These are phyloP conservation scores for Manis crassicaudata DNA, from an alignment of 2,797 vertebrate species.

Conservation along the genomic window DNA sequence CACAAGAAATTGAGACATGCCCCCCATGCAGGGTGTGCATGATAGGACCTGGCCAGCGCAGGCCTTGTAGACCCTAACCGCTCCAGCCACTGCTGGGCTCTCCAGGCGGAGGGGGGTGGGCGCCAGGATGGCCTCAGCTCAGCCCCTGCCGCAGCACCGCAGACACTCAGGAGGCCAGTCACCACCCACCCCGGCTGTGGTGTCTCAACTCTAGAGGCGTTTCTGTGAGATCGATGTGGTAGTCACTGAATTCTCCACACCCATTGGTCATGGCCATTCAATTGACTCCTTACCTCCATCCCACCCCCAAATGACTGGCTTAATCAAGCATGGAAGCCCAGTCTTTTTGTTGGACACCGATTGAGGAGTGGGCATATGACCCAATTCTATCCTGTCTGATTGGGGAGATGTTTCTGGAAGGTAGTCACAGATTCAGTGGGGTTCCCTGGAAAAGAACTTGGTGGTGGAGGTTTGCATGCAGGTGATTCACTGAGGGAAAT, in stretches of 20 bases:
- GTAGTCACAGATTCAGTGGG: not conserved
- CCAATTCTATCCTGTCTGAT: accelerated
- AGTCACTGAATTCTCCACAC: not conserved
- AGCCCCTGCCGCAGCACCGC: not conserved
- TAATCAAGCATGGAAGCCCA: not conserved
- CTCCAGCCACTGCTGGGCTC: not conserved
- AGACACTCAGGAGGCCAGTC: not conserved
- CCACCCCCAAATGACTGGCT: too few species aligned
- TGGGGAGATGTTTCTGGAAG: not conserved
- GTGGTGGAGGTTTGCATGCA: not conserved
- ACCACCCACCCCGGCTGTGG: not conserved
- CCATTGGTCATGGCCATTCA: not conserved
- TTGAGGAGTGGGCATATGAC: not conserved
- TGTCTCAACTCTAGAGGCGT: not conserved
- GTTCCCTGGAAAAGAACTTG: not conserved
- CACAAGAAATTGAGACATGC: too few species aligned
- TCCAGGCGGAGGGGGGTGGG: not conserved
- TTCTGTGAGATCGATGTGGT: not conserved
- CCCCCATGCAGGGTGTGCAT: too few species aligned
- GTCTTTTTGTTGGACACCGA: not conserved
- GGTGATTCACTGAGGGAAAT: not conserved
- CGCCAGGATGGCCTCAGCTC: not conserved
- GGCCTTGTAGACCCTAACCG: not conserved
- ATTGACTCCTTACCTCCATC: not conserved
- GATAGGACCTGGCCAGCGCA: accelerated